Base-by-base conservation (phyloP, 2,888 invertebrate genomes). In the Hyposoter didymator region DNA sequence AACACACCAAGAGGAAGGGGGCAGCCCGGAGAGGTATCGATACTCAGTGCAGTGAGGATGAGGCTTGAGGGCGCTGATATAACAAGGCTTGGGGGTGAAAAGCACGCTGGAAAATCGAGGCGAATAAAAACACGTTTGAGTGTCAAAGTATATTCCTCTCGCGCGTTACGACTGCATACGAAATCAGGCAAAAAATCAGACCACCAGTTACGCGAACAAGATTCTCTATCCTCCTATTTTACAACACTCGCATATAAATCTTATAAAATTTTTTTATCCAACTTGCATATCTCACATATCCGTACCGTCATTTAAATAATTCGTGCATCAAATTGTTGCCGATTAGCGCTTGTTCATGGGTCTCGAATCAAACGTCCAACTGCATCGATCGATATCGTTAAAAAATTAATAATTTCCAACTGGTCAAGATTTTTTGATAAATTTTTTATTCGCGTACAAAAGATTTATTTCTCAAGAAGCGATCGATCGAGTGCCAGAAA, bases 41-140 rank as follows among this genome's bases (percentile, higher is more conserved):
- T 81, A 69, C 59, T 17, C 32, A 22, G 55, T 10, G 5, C 10
- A 19, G 28, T 45, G 39, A 67, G 49, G 35, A 28, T 47, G 49
- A 39, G 73, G 62, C 19, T 49, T 10, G 17, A 28, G n/a, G 32
- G 49, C 12, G 59, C 59, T 59, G 59, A 28, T 76, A 87, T 70
- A 87, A 87, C 80, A 87, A 81, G 75, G 64, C 69, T 85, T 72
- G 73, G 62, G 69, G 75, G 14, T 43, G 67, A 76, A 59, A 76
- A 64, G 72, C 69, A 73, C 45, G 39, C 67, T 52, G 59, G 70
- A 84, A 79, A 80, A 83, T 80, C 76, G 66, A 76, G 47, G 66
- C 67, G 73, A 83, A 83, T 83, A 85, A 85, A 83, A 83, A 85
- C 75, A 75, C 80, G 64, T 64, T 70, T 75, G 55, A 82, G 70